phyloP scores from a whole-genome alignment of 2,797 vertebrate species.

The Bufotes viridis region DNA sequence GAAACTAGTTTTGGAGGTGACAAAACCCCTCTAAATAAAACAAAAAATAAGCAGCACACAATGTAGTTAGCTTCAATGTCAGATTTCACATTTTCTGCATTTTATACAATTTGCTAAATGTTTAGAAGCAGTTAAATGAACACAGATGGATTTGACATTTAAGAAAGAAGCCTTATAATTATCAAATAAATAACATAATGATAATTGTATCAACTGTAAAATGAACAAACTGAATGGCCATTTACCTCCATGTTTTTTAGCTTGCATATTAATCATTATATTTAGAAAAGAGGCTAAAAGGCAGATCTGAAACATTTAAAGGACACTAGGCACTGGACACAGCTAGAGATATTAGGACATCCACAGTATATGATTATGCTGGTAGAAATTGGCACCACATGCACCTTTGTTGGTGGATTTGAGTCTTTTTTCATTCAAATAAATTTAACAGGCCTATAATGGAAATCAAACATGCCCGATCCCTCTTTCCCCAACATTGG shows the following conservation, averaged over 20 bases:
- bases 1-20: no score
- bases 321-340: not conserved
- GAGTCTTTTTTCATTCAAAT: no score
- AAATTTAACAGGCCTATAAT: no score
- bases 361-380: not conserved
- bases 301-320: not conserved
- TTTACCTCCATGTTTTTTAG: not conserved
- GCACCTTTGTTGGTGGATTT: no score
- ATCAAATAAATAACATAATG: not conserved
- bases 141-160: conserved; percentile 20
- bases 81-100: not conserved
- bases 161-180: not conserved
- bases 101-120: not conserved
- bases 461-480: no score
- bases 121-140: not conserved
- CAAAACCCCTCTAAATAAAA: no score
- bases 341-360: not conserved
- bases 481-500: no score
- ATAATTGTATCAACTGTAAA: conserved; percentile 19
- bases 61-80: not conserved
- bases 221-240: not conserved
- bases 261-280: not conserved
- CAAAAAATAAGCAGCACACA: not conserved
- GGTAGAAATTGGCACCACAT: not conserved
- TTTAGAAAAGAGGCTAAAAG: not conserved